These are phyloP conservation scores for Pterophyllum scalare DNA, from an alignment of 2,113 vertebrate genomes.

Conservation along the genomic window DNA sequence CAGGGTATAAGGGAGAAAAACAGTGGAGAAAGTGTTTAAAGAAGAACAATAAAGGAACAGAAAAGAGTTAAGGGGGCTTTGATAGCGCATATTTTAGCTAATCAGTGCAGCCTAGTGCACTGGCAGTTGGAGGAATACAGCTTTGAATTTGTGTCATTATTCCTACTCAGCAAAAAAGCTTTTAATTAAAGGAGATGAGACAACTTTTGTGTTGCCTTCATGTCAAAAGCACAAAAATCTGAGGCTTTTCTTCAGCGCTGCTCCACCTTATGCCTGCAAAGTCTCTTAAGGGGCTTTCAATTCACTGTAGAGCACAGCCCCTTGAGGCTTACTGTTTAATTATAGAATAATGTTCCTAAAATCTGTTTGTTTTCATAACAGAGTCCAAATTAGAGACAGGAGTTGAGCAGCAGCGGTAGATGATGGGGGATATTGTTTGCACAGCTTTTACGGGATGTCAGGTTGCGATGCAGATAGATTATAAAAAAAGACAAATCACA, in stretches of 20 bases:
- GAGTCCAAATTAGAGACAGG: conserved; percentile 56
- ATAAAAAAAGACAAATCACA: conserved; percentile 13
- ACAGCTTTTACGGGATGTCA: conserved; percentile 14
- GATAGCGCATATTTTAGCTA: neutral
- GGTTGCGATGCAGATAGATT: conserved; percentile 14
- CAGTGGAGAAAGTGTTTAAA: neutral
- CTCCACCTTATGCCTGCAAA: neutral
- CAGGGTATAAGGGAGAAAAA: neutral
- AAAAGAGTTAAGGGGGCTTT: conserved; percentile 6
- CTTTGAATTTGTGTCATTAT: neutral
- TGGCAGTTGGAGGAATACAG: neutral
- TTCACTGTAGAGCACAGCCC: neutral
- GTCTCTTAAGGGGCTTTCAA: conserved; percentile 15
- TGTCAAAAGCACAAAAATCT: neutral
- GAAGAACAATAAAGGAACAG: neutral
- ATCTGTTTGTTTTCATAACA: conserved; percentile 70
- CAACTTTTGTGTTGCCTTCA: neutral
- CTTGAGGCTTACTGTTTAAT: conserved; percentile 50
- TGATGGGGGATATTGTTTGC: conserved; percentile 54
- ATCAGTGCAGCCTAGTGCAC: neutral
- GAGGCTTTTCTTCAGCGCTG: conserved; percentile 1
- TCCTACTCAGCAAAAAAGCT: neutral
- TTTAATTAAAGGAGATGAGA: conserved; percentile 10
- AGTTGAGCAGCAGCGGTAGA: conserved; percentile 23
- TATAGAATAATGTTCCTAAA: conserved; percentile 56